phyloP scores from a whole-genome alignment of 2,888 invertebrate species.

The Allygus modestus region DNA sequence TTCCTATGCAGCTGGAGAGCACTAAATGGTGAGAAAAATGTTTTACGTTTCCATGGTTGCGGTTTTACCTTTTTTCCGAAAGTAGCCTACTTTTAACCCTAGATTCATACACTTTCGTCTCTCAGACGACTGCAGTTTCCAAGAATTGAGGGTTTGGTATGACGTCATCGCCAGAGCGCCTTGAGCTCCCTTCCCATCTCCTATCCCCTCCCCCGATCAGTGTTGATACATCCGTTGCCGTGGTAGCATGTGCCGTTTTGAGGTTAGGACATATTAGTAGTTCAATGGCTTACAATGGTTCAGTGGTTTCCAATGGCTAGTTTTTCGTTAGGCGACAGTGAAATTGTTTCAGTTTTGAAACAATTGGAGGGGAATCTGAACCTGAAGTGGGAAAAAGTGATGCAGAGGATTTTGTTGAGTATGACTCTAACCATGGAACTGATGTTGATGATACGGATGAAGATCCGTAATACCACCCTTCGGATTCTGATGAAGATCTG shows the following conservation, averaged over 20 bases:
- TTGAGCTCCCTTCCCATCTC: neutral
- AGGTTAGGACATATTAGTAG: neutral
- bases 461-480: slow-evolving; percentile 30
- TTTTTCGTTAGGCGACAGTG: slow-evolving; percentile 24
- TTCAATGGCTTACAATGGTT: neutral
- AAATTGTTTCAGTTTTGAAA: slow-evolving; percentile 27
- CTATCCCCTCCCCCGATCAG: neutral
- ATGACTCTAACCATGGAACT: slow-evolving; percentile 30
- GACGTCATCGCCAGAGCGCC: neutral
- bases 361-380: slow-evolving; percentile 48
- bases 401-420: slow-evolving; percentile 4
- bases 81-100: neutral
- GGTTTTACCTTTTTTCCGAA: no score
- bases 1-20: neutral
- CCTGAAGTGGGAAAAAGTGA: slow-evolving; percentile 23
- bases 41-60: no score
- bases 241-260: neutral
- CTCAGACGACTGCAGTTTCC: neutral
- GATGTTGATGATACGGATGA: slow-evolving; percentile 30
- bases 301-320: neutral
- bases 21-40: neutral
- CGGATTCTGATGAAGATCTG: neutral
- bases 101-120: slow-evolving; percentile 9
- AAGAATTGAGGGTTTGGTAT: neutral
- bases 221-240: neutral